Evolutionary conservation across 1,140 invertebrate genomes (phyloP).

Genomic region (Tetraneura akinire): DNA sequence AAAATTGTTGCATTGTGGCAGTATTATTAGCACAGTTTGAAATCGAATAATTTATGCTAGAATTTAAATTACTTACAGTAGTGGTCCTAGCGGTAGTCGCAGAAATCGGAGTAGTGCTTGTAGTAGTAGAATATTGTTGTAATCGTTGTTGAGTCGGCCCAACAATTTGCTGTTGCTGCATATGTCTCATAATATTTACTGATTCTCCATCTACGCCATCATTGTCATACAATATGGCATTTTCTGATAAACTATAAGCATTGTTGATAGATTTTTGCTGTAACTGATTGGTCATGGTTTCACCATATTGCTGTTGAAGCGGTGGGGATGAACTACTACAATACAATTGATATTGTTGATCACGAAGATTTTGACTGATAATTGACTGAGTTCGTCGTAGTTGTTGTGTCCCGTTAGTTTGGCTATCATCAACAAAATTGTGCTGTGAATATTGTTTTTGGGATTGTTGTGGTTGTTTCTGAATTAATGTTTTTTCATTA

Average conservation of each 20-base stretch:
- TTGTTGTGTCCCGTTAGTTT: neutral
- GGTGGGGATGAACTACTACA: neutral
- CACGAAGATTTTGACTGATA: conserved; percentile 27
- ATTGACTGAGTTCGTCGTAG: conserved; percentile 23
- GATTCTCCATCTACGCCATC: neutral
- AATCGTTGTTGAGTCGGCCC: neutral
- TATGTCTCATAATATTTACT: neutral
- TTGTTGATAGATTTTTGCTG: neutral
- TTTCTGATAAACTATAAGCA: neutral
- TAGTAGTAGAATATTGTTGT: neutral
- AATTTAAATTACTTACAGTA: neutral
- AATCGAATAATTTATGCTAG: neutral
- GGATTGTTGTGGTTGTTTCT: conserved; percentile 29
- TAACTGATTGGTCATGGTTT: neutral
- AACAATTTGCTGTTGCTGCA: neutral
- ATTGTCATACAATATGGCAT: neutral
- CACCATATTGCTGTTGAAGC: neutral
- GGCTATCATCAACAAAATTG: neutral
- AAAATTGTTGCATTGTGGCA: neutral
- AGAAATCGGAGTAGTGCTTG: too few relatives aligned
- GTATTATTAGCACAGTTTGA: neutral
- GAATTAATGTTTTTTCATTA: neutral
- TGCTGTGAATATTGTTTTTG: conserved; percentile 19
- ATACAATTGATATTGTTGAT: conserved; percentile 34
- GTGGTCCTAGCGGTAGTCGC: neutral